Evolutionary conservation across 2,888 invertebrate species (phyloP).

Genomic region (Trimorus sp.): DNA sequence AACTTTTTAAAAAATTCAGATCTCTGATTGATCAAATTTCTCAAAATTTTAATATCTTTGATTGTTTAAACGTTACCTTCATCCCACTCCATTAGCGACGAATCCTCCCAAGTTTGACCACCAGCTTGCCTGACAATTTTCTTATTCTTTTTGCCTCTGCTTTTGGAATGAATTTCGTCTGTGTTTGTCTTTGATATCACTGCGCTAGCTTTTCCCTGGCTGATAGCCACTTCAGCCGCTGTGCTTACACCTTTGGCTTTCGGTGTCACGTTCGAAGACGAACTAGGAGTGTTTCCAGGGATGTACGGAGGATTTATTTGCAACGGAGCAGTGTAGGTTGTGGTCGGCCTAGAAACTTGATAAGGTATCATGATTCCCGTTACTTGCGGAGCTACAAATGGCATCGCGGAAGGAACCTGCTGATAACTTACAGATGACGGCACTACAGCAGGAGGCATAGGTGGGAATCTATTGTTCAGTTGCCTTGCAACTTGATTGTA

Average conservation of each 20-base stretch:
- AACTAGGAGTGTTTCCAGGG: not conserved
- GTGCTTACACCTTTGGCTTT: constrained; percentile 25
- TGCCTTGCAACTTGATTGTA: constrained; percentile 26
- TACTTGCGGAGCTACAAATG: constrained; percentile 8
- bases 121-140: constrained; percentile 31
- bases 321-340: constrained; percentile 5
- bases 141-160: constrained; percentile 31
- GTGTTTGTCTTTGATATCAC: constrained; percentile 3
- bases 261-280: not conserved
- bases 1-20: too few relatives aligned
- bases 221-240: constrained; percentile 35
- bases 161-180: constrained; percentile 11
- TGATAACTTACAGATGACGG: constrained; percentile 15
- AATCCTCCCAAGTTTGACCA: constrained; percentile 40
- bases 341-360: constrained; percentile 28
- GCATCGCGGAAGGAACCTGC: constrained; percentile 12
- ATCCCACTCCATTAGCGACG: constrained; percentile 28
- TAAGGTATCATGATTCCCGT: constrained; percentile 25
- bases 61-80: too few relatives aligned
- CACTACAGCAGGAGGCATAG: not conserved
- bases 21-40: too few relatives aligned
- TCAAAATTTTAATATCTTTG: too few relatives aligned
- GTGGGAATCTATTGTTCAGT: constrained; percentile 3
- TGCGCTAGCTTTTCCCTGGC: constrained; percentile 42
- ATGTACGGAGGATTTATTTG: constrained; percentile 16